Evolutionary conservation across 2,113 vertebrate genomes (phyloP), one percentile per base, ranked within the genome.

Genomic region (Anguilla japonica): DNA sequence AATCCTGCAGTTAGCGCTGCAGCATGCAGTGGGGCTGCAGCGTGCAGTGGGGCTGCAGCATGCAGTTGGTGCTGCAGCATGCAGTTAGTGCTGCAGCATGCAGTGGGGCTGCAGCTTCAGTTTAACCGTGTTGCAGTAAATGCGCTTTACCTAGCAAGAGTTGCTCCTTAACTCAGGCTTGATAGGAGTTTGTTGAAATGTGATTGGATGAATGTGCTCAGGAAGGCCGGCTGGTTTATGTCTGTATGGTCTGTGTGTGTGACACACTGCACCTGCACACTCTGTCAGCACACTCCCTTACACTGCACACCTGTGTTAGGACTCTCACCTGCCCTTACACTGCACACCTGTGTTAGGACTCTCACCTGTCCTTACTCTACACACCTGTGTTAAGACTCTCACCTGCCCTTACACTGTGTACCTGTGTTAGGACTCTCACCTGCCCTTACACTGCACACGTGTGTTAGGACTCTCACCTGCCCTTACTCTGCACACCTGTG

Each of bases 261-360:
- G 0, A 39, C 85, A 41, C 15, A 53, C 84, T 41, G 57, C 85
- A 88, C 20, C 63, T 46, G 43, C 5, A 46, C 43, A 46, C 43
- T 34, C 43, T 46, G 8, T 46, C 43, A 46, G 43, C 5, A 46
- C 4, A 46, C 43, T 46, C 43, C 8, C 43, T 46, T 6, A 46
- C 13, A 11, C 11, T 53, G 50, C 13, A 11, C 50, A 6, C 13
- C 50, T 13, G 8, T 93, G 90, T 83, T 91, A 99, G 34, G 34
- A 34, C 34, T 34, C 60, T 22, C 15, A 16, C 60, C 60, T 20
- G 15, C 14, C 18, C 60, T 63, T 63, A 63, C 20, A 2, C 15
- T 20, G 9, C 20, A 22, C 60, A 63, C 20, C 3, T 63, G 34
- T 34, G 34, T 34, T 34, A 34, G 34, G 34, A 34, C 34, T 34